These are phyloP conservation scores for Mallotus villosus DNA, from an alignment of 2,797 vertebrate species.

Conservation along the genomic window DNA sequence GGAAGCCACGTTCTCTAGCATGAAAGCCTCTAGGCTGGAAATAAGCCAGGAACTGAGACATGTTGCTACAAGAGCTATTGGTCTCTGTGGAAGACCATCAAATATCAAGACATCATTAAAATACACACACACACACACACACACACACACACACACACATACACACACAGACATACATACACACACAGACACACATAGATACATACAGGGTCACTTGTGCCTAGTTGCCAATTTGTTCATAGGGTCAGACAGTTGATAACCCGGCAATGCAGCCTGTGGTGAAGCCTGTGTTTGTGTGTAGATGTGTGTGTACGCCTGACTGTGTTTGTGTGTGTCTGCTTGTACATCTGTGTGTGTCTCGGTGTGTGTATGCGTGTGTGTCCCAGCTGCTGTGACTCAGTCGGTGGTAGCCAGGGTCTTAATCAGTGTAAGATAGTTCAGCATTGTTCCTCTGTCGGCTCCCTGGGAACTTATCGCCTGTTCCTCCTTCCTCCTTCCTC, in stretches of 20 bases:
- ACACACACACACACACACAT: not conserved
- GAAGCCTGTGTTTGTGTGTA: not conserved
- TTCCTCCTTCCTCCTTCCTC: slow-evolving; percentile 17
- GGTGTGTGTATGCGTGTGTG: slow-evolving; percentile 13
- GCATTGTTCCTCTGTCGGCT: slow-evolving; percentile 27
- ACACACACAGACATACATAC: not conserved
- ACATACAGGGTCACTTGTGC: not conserved
- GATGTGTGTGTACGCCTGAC: not conserved
- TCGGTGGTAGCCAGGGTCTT: slow-evolving; percentile 26
- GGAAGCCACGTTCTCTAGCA: not conserved
- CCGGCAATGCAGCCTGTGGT: not conserved
- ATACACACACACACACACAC: not conserved
- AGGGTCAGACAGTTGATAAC: slow-evolving; percentile 19
- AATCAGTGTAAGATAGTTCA: slow-evolving; percentile 41
- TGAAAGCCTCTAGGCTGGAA: not conserved
- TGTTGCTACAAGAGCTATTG: not conserved
- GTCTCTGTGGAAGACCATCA: not conserved
- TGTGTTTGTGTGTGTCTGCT: not conserved
- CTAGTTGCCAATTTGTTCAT: not conserved
- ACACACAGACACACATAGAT: not conserved
- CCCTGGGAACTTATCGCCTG: slow-evolving; percentile 58
- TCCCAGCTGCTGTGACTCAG: slow-evolving; percentile 49
- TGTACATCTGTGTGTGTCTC: slow-evolving; percentile 18
- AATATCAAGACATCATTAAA: not conserved
- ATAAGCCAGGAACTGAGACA: not conserved